A percentile compares a stretch with the other conserved stretches of the same genome.
Evolutionary conservation across 2,888 invertebrate species (phyloP).

Genomic region (Drosophila picticornis): DNA sequence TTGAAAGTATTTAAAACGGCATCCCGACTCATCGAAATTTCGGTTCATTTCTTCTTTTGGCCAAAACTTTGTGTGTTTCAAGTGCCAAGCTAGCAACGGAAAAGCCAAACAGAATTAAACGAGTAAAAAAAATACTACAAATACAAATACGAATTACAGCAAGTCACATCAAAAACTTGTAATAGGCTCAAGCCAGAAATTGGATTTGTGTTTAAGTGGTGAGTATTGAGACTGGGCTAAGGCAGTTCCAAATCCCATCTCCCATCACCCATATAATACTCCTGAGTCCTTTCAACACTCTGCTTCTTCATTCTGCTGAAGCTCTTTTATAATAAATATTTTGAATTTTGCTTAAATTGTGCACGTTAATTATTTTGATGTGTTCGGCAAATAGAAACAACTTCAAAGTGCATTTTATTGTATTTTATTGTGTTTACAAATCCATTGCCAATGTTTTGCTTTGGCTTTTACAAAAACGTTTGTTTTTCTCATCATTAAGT

Average conservation of each 20-base stretch:
- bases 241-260: background rate
- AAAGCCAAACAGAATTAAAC: conserved; percentile 3
- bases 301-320: background rate
- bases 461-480: background rate
- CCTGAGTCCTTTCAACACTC: background rate
- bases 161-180: background rate
- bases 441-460: background rate
- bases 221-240: conserved; percentile 10
- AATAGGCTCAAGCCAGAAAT: background rate
- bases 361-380: background rate
- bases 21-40: conserved; percentile 24
- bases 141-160: conserved; percentile 5
- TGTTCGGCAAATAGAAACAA: background rate
- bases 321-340: background rate
- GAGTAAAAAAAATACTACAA: conserved; percentile 6
- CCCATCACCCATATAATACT: background rate
- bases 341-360: background rate
- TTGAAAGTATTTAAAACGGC: conserved; percentile 56
- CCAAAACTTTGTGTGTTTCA: conserved; percentile 32
- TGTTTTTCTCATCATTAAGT: conserved; percentile 15
- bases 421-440: background rate
- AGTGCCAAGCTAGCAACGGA: background rate
- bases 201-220: conserved; percentile 16
- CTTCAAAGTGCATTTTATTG: background rate
- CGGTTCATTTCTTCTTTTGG: conserved; percentile 41